Conservation (phyloP, 2,113 vertebrate genomes). For the Tenebrosternarchus preto region DNA sequence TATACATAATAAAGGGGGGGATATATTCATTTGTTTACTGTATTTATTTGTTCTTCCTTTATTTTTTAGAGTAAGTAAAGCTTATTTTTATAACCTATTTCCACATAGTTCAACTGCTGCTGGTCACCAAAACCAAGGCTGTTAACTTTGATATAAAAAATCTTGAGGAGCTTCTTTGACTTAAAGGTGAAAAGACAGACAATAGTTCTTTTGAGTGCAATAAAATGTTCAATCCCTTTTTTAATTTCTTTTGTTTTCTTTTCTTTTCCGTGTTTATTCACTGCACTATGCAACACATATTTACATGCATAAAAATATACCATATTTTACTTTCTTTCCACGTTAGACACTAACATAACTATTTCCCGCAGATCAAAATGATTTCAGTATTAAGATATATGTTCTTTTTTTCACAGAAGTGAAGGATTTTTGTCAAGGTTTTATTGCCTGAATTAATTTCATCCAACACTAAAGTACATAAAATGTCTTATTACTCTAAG, state of each 20-base stretch:
- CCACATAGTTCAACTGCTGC: background rate
- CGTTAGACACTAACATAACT: background rate
- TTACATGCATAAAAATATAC: background rate
- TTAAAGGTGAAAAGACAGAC: background rate
- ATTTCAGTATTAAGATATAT: background rate
- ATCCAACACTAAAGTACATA: conserved; percentile 11
- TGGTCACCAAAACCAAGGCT: background rate
- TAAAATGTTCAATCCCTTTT: background rate
- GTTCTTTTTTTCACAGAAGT: background rate
- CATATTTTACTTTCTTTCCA: background rate
- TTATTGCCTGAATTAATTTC: background rate
- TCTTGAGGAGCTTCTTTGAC: background rate
- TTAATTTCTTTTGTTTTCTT: background rate
- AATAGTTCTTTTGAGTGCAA: background rate
- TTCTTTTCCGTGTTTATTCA: background rate
- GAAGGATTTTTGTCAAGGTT: background rate
- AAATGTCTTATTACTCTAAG: background rate
- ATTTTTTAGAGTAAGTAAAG: background rate
- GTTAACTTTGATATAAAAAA: background rate
- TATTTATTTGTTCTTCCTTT: background rate
- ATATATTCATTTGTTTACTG: no score
- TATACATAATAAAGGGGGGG: no score
- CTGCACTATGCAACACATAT: background rate
- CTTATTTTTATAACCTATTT: background rate
- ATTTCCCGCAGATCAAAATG: background rate